Evolutionary conservation across 2,888 invertebrate species (phyloP).

Genomic region (Dynastes grantii): DNA sequence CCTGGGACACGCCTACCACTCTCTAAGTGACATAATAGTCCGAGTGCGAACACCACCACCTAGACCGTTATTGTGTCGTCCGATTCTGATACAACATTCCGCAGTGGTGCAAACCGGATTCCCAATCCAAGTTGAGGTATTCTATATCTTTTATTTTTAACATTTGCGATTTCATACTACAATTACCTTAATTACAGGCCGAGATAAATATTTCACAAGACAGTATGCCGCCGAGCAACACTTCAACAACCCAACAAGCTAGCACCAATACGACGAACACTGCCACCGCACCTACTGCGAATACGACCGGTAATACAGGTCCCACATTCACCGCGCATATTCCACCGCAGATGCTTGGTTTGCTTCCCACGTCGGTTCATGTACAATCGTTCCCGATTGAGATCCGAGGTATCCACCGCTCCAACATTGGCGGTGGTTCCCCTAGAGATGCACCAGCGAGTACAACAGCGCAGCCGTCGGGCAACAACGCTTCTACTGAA

Average conservation of each 20-base stretch:
- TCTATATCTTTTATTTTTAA: constrained; percentile 10
- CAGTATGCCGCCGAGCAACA: constrained; percentile 42
- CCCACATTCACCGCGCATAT: constrained; percentile 54
- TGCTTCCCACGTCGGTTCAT: constrained; percentile 64
- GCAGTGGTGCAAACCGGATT: constrained; percentile 79
- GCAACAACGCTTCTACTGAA: constrained; percentile 50
- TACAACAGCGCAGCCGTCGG: constrained; percentile 48
- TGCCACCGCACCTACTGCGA: constrained; percentile 55
- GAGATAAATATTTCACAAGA: constrained; percentile 60
- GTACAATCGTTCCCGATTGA: constrained; percentile 67
- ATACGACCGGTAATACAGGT: constrained; percentile 52
- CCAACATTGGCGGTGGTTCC: constrained; percentile 43
- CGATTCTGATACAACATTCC: constrained; percentile 81
- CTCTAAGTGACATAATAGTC: constrained; percentile 88
- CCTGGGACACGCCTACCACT: constrained; percentile 91
- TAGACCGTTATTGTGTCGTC: constrained; percentile 80
- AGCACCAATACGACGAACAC: constrained; percentile 53
- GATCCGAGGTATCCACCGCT: constrained; percentile 59
- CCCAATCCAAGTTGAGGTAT: constrained; percentile 77
- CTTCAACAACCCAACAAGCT: constrained; percentile 50
- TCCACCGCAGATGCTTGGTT: constrained; percentile 57
- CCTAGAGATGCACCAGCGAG: constrained; percentile 43
- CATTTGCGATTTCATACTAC: not conserved
- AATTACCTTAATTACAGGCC: constrained; percentile 55
- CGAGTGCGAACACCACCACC: constrained; percentile 80